Evolutionary conservation across 2,888 invertebrate genomes (phyloP).

Genomic region (Parnassius glacialis): DNA sequence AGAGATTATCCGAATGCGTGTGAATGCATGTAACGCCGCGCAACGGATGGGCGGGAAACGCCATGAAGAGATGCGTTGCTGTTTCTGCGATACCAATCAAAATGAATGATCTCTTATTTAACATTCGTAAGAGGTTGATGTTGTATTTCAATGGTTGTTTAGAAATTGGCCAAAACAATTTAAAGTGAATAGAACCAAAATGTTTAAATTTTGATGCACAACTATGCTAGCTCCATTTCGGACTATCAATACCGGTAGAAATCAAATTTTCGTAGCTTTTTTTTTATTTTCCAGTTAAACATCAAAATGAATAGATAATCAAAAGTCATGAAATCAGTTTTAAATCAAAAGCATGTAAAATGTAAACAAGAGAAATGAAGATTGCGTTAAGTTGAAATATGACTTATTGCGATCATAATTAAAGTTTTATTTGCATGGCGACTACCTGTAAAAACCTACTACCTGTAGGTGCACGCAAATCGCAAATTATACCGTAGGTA

Average conservation of each 20-base stretch:
- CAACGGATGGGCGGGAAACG: constrained; percentile 72
- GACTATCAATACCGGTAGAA: too few relatives aligned
- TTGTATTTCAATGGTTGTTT: constrained; percentile 2
- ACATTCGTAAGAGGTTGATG: constrained; percentile 27
- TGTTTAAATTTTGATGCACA: too few relatives aligned
- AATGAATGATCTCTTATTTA: constrained; percentile 48
- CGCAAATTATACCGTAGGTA: constrained; percentile 59
- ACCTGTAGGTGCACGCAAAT: constrained; percentile 44
- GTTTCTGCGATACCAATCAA: constrained; percentile 48
- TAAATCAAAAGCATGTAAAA: too few relatives aligned
- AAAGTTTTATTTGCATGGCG: constrained; percentile 62
- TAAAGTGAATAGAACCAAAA: too few relatives aligned
- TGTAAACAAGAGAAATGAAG: constrained; percentile 32
- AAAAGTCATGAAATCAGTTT: too few relatives aligned
- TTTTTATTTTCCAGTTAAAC: too few relatives aligned
- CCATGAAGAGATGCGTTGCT: constrained; percentile 52
- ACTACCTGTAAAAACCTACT: constrained; percentile 60
- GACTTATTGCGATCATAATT: constrained; percentile 63
- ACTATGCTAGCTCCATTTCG: too few relatives aligned
- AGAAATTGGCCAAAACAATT: background rate
- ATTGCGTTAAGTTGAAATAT: constrained; percentile 61
- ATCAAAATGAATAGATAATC: too few relatives aligned
- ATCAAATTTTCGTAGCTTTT: too few relatives aligned
- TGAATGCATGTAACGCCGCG: constrained; percentile 70
- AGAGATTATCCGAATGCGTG: constrained; percentile 77